Base-by-base conservation (phyloP, 2,888 invertebrate species). In the Pogonocherus hispidulus region DNA sequence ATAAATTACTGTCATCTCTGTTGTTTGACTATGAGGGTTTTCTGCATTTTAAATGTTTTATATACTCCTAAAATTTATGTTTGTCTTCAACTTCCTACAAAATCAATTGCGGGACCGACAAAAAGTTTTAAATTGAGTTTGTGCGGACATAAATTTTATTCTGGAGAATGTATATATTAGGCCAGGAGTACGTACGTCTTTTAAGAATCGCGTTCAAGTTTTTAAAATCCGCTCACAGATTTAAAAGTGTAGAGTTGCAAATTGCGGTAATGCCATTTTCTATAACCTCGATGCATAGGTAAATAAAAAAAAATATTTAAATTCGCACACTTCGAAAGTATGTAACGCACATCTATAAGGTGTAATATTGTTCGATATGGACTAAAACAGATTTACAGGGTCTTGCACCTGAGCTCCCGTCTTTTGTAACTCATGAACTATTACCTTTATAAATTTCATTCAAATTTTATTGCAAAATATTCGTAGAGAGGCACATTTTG, bases 111-210 rank as follows among this genome's bases (percentile, higher is more conserved):
- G 52, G 18, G 14, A 32, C 9, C 19, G 27, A 18, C 18, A 32
- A 52, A 32, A 52, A 32, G 52, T 32, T 52, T 32, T 32, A 52
- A 32, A 52, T 52, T 52, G 32, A 52, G 52, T 52, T 52, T 52
- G 22, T 16, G 16, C 1, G 16, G n/a, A 52, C 11, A 11, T 35
- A 52, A 52, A 52, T 32, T 52, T 32, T 52, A 52, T 52, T 32
- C n/a, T 32, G 4, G 32, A 3, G 19, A 32, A 52, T 52, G 27
- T 52, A 52, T 52, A 52, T 23, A 27, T 52, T 52, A 52, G 51
- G 11, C 27, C 16, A 3, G 27, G 51, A 52, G 9, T 49, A 22
- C 14, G 6, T 52, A 27, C 18, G 11, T 11, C 47, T 52, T 22
- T 16, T 52, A 23, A 52, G 16, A 52, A 3, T 6, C 27, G 11